Percentiles rank a stretch among this genome's conserved stretches.
Conservation (phyloP, 2,797 vertebrate species). For the Hybognathus amarus region DNA sequence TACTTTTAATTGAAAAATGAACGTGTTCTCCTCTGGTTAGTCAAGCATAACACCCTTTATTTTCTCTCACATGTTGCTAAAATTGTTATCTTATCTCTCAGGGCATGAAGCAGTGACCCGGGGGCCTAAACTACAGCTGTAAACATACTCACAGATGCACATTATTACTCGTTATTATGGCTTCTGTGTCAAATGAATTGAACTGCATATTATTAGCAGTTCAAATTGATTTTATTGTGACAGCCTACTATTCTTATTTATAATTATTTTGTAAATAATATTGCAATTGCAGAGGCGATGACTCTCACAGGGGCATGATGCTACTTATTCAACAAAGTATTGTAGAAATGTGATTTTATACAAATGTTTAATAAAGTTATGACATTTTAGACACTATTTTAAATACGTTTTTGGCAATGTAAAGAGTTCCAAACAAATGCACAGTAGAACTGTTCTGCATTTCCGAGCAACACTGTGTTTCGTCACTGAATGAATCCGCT, state of each 20-base stretch:
- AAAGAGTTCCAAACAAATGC: background rate
- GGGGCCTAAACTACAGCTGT: slow-evolving; percentile 15
- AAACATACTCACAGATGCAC: slow-evolving; percentile 6
- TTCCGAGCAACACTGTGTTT: background rate
- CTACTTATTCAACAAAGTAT: background rate
- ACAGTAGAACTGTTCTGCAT: too few relatives aligned
- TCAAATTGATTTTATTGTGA: background rate
- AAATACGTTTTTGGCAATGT: background rate
- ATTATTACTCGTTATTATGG: background rate
- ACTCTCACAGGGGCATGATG: background rate
- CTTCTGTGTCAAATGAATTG: background rate
- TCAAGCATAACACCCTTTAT: background rate
- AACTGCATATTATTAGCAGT: background rate
- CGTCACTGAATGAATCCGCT: background rate
- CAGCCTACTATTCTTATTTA: background rate
- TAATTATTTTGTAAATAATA: too few relatives aligned
- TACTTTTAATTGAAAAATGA: background rate
- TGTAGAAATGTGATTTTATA: too few relatives aligned
- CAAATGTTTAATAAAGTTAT: too few relatives aligned
- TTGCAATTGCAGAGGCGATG: background rate
- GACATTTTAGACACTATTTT: too few relatives aligned
- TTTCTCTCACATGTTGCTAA: slow-evolving; percentile 3
- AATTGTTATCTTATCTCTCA: slow-evolving; percentile 39
- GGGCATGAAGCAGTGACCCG: slow-evolving; percentile 16
- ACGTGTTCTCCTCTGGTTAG: background rate